Base-by-base conservation (phyloP, 2,888 invertebrate genomes). In the Apamea epomidion region DNA sequence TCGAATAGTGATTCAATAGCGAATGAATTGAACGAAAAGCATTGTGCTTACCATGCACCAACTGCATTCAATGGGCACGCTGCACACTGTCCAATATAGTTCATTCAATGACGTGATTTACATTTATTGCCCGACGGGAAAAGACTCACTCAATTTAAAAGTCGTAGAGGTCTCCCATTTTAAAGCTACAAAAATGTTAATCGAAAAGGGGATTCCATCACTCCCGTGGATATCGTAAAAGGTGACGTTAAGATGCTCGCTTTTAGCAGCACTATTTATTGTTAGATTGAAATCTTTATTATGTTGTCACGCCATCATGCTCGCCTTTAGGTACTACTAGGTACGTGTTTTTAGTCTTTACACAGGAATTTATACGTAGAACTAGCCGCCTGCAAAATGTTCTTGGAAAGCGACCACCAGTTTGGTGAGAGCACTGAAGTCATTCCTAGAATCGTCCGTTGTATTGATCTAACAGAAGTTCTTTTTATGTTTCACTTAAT, bases 81-180 rank as follows among this genome's bases (percentile, higher is more conserved):
- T 92, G 92, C 89, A 88, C 90, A 91, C 92, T 92, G 92, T 92
- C 91, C 93, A 93, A 93, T 94, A 92, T 92, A 94, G 93, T 93
- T 93, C 92, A 92, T 91, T 93, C 94, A 94, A 94, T 94, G 92
- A 92, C 93, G 94, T 95, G 94, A 95, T 95, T 95, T 95, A 95
- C 95, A 95, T 95, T 95, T 94, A 95, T 94, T 92, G 93, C 91
- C 87, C 91, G 72, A 82, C 89, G 89, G 89, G 82, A 90, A 93
- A 93, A 92, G 92, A 91, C 90, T 91, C 89, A 91, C 91, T 92
- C 91, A 89, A 93, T 94, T 92, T 93, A 89, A 92, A 92, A 92
- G 87, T 91, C 89, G 91, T 89, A 89, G 78, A 89, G 89, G 80
- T 86, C 82, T 75, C 64, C 85, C 83, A 78, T 81, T 86, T 85